These are phyloP conservation scores for Drosophila eohydei DNA, from an alignment of 2,888 invertebrate species.

Conservation along the genomic window DNA sequence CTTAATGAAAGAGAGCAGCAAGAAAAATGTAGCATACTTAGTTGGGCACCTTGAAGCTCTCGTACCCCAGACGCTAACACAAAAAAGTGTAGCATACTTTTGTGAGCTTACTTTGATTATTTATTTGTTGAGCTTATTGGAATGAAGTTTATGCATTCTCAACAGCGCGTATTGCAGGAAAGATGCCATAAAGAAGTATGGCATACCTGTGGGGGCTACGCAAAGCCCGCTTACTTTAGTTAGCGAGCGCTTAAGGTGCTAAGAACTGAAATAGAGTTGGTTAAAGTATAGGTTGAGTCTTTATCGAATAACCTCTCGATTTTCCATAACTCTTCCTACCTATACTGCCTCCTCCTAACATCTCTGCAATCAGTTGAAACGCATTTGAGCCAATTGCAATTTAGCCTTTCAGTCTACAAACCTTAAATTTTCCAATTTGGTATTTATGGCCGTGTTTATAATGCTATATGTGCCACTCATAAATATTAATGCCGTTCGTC, in stretches of 20 bases:
- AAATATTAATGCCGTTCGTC: conserved; percentile 8
- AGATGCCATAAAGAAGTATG: neutral
- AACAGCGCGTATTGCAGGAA: neutral
- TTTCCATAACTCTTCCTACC: too few species aligned
- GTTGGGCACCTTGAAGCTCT: neutral
- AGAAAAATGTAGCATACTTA: conserved; percentile 27
- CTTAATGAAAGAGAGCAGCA: too few species aligned
- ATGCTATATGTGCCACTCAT: neutral
- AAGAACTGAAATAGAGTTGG: too few species aligned
- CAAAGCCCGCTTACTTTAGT: neutral
- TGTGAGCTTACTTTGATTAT: neutral
- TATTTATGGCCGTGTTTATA: neutral
- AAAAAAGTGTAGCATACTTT: neutral
- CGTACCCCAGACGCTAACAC: neutral
- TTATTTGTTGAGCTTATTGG: neutral
- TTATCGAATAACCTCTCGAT: too few species aligned
- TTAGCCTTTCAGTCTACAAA: neutral
- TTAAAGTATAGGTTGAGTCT: neutral
- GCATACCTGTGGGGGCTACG: neutral
- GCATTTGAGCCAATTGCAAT: neutral
- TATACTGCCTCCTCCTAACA: too few species aligned
- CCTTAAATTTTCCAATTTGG: neutral
- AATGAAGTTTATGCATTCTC: neutral
- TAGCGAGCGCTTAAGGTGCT: too few species aligned
- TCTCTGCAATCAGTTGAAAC: neutral